Evolutionary conservation across 92 coral and sea anemone genomes (phyloP), one percentile per base, ranked within the genome.

Genomic region (Siderastrea radians): DNA sequence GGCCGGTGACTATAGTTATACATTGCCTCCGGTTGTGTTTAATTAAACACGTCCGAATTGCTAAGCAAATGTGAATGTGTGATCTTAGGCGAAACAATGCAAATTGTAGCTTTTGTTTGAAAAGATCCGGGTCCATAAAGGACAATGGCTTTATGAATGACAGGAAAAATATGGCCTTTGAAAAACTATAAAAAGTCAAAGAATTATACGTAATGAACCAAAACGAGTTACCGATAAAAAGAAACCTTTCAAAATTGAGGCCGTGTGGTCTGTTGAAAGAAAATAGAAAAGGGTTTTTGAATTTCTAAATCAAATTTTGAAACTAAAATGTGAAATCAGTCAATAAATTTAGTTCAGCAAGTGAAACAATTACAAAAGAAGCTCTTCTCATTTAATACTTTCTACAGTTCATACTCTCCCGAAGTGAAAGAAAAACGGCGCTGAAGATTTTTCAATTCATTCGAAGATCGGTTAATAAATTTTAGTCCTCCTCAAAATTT

Each of bases 101-200:
- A 84, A 84, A 84, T 84, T 74, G 73, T 74, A 62, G 81, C 87
- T 73, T 84, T 84, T 84, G 87, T 84, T 74, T 63, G 13, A 62
- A 82, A 72, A 60, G 87, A 61, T 82, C 86, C 80, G 73, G 81
- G 87, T 47, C 63, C 81, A 66, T 19, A 16, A 69, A 26, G n/a
- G 19, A 59, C 73, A 68, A 81, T 47, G 11, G 60, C 15, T 52
- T 68, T 43, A 5, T 68, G 79, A 50, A 72, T 79, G 72, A 83
- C 70, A 72, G 68, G 61, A 10, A 72, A 81, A 83, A 72, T 83
- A 83, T 59, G 19, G 80, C 72, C 57, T 14, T 49, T 58, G 79
- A 73, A 81, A 82, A 83, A 72, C 60, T 81, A 52, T 58, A 68
- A 81, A 68, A 81, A 68, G 55, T 13, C 46, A 55, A 81, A 81